Base-by-base conservation (phyloP, 2,113 vertebrate genomes). In the Psilopogon haemacephalus region DNA sequence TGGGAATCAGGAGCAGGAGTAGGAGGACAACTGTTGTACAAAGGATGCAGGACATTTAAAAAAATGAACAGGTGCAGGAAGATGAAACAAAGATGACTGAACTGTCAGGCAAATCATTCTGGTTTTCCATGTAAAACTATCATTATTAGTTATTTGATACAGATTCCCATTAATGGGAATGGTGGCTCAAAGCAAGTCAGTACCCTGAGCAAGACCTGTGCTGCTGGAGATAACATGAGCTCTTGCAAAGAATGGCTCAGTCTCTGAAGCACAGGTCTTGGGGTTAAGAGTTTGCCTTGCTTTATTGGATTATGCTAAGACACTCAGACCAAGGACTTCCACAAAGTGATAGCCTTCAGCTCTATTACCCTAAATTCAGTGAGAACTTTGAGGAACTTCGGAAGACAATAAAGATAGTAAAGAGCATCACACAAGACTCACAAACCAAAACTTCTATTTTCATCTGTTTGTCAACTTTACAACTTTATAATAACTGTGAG, bases 21-120 rank as follows among this genome's bases (percentile, higher is more conserved):
- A 6, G 93, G 83, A 94, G 71, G 63, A 96, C 93, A 72, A 85
- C 68, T 81, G 81, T 89, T 83, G 71, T 81, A 92, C 92, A 93
- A 97, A 96, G 83, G 90, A 96, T 88, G 60, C 2, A 1, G 90
- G 68, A 79, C 90, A 79, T 89, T 94, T 78, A 77, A 52, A 83
- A 63, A 94, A 92, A 93, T 88, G 88, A 95, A 95, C 79, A 95
- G 95, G 74, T 97, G 90, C 96, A 94, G 95, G 89, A 94, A 96
- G 95, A 96, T 95, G 88, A 95, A 95, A 96, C 87, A 85, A 93
- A 97, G 94, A 96, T 93, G 89, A 89, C 91, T 97, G 95, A 95
- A 74, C 81, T 94, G 73, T 88, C 80, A 93, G 65, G 77, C 85
- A 94, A 96, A 91, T 84, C 40, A 92, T 92, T 95, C 74, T 55